Conservation (phyloP, 2,888 invertebrate genomes). For the Apodemia hepburni region DNA sequence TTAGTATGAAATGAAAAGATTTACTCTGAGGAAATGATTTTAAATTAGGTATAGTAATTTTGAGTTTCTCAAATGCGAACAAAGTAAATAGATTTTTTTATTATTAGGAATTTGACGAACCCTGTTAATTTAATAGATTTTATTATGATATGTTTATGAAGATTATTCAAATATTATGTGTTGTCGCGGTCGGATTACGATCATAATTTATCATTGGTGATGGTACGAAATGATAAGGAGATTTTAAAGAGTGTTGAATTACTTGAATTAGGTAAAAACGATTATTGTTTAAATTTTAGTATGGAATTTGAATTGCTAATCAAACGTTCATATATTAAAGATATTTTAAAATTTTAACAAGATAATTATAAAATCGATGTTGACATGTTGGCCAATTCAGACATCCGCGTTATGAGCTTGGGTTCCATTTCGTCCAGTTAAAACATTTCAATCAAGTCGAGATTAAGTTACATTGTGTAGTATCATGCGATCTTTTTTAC, state of each 20-base stretch:
- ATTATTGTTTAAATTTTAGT: background rate
- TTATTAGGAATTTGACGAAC: background rate
- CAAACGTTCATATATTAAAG: background rate
- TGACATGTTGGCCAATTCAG: background rate
- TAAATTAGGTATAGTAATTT: too few species aligned
- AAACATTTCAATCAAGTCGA: background rate
- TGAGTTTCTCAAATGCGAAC: too few species aligned
- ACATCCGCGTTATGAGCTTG: slow-evolving; percentile 2
- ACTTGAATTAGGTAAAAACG: slow-evolving; percentile 9
- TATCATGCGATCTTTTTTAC: background rate
- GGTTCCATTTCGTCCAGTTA: slow-evolving; percentile 4
- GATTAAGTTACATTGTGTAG: background rate
- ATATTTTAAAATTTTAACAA: background rate
- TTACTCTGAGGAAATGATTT: too few species aligned
- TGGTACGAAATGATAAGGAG: slow-evolving; percentile 8
- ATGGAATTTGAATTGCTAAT: slow-evolving; percentile 12
- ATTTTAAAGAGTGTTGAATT: slow-evolving; percentile 5
- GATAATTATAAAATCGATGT: background rate
- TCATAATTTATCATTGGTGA: slow-evolving; percentile 9
- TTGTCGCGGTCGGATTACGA: slow-evolving; percentile 5
- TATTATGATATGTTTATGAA: slow-evolving; percentile 10
- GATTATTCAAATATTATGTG: slow-evolving; percentile 7
- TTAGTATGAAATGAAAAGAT: too few species aligned
- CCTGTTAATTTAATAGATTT: background rate
- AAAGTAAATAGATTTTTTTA: too few species aligned